Evolutionary conservation across 2,888 invertebrate species (phyloP).

Genomic region (Eupelmus urozonus): DNA sequence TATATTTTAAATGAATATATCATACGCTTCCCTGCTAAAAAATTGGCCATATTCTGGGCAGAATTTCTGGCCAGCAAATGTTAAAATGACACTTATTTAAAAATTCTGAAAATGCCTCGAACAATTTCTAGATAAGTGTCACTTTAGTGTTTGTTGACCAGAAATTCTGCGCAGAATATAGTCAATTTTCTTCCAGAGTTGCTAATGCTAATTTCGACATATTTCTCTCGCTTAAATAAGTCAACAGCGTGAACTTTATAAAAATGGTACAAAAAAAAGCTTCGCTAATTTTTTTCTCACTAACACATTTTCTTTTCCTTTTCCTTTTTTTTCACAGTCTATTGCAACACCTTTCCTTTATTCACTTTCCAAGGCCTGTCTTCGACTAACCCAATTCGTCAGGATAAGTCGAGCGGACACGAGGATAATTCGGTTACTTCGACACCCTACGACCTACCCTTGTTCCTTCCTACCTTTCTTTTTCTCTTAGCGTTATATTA

Average conservation of each 20-base stretch:
- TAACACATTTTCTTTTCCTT: conserved; percentile 9
- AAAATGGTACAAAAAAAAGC: neutral
- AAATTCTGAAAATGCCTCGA: too few species aligned
- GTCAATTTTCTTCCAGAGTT: neutral
- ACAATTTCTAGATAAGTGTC: too few species aligned
- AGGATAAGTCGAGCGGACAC: conserved; percentile 66
- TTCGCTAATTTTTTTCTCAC: neutral
- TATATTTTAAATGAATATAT: too few species aligned
- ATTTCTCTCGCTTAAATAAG: neutral
- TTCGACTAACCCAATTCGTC: conserved; percentile 67
- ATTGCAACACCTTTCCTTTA: conserved; percentile 49
- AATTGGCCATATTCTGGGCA: too few species aligned
- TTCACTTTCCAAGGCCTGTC: conserved; percentile 49
- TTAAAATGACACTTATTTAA: too few species aligned
- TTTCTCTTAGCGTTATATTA: conserved; percentile 25
- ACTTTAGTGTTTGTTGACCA: too few species aligned
- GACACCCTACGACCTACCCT: conserved; percentile 51
- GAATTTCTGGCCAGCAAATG: too few species aligned
- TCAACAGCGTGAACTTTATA: conserved; percentile 15
- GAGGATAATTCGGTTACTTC: conserved; percentile 67
- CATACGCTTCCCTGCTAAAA: too few species aligned
- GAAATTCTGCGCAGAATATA: neutral
- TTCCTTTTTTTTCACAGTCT: conserved; percentile 27
- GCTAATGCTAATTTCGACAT: neutral
- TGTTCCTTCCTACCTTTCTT: conserved; percentile 35